Evolutionary conservation across 2,113 vertebrate species (phyloP).

Genomic region (Hippocampus mohnikei): DNA sequence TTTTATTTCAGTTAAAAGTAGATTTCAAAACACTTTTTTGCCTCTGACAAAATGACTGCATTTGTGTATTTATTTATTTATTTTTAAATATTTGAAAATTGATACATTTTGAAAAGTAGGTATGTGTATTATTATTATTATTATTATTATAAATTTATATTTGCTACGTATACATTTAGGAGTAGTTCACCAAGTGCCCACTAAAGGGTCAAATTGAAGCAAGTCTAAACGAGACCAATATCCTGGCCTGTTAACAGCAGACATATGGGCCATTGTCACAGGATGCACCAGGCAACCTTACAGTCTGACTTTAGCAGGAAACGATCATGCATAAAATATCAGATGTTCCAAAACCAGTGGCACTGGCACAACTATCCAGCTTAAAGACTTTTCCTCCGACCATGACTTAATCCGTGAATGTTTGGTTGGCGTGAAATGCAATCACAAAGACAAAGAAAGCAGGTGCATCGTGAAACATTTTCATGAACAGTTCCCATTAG

Average conservation of each 20-base stretch:
- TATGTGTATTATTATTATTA: neutral
- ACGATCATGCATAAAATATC: neutral
- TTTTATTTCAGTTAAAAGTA: neutral
- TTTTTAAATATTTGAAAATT: no score
- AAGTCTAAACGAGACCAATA: neutral
- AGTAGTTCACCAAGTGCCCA: neutral
- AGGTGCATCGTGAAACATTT: constrained; percentile 13
- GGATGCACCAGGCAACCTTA: constrained; percentile 1
- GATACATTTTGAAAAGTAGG: no score
- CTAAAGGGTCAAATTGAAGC: constrained; percentile 3
- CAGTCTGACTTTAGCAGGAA: no score
- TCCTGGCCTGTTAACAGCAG: constrained; percentile 9
- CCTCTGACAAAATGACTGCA: neutral
- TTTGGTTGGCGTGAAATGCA: constrained; percentile 8
- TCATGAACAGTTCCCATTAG: neutral
- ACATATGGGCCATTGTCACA: neutral
- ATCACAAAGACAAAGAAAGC: constrained; percentile 12
- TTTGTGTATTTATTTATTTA: neutral
- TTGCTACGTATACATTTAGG: neutral
- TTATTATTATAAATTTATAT: neutral
- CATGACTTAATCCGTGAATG: neutral
- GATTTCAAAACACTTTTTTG: neutral
- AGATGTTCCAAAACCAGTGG: constrained; percentile 2
- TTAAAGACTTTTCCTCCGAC: constrained; percentile 4
- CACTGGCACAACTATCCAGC: neutral